phyloP scores from a whole-genome alignment of 2,888 invertebrate species.

The Drosophila putrida region DNA sequence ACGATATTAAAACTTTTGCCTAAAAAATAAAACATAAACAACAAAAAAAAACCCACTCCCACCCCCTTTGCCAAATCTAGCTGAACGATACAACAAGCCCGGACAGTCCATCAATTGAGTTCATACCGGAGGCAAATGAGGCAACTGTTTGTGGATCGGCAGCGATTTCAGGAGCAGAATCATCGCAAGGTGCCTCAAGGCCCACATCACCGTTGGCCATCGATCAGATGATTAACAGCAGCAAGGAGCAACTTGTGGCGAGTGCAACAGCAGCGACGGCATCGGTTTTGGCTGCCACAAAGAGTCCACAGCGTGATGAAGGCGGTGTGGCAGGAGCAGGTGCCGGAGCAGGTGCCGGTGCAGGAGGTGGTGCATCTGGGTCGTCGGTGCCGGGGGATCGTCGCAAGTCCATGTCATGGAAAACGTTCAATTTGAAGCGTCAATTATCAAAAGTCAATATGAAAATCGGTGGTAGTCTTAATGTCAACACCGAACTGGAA shows the following conservation, averaged over 20 bases:
- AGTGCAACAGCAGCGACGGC: conserved; percentile 54
- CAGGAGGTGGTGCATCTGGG: conserved; percentile 64
- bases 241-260: conserved; percentile 83
- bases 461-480: conserved; percentile 78
- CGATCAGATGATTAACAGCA: conserved; percentile 58
- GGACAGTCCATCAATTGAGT: conserved; percentile 82
- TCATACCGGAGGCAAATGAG: conserved; percentile 78
- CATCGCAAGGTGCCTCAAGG: conserved; percentile 82
- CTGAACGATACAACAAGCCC: conserved; percentile 77
- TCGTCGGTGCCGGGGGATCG: conserved; percentile 86
- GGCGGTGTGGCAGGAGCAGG: background rate
- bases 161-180: conserved; percentile 39
- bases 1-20: conserved; percentile 27
- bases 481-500: conserved; percentile 81
- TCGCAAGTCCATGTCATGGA: conserved; percentile 90
- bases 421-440: conserved; percentile 92
- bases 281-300: conserved; percentile 53
- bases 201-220: conserved; percentile 85
- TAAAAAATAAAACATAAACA: too few relatives aligned
- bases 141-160: conserved; percentile 32
- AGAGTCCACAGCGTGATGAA: conserved; percentile 77
- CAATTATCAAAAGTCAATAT: conserved; percentile 92
- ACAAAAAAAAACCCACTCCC: conserved; percentile 23
- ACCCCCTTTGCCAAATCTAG: conserved; percentile 53
- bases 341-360: background rate